Conservation (phyloP, 2,888 invertebrate genomes). For the Rotaria macrura region DNA sequence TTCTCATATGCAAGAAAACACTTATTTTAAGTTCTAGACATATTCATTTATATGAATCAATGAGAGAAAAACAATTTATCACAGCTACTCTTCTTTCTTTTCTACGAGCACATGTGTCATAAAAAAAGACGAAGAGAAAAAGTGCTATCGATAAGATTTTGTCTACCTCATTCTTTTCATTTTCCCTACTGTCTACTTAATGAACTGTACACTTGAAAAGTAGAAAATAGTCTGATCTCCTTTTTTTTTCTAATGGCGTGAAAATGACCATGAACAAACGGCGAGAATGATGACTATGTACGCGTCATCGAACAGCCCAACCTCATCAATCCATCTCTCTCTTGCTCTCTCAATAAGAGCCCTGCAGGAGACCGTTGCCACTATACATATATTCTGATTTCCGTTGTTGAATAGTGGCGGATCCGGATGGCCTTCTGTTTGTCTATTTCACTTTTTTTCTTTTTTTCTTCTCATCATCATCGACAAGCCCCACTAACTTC, state of each 20-base stretch:
- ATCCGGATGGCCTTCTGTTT: conserved; percentile 12
- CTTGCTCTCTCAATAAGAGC: neutral
- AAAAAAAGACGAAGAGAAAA: too few species aligned
- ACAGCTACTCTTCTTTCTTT: neutral
- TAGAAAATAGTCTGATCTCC: neutral
- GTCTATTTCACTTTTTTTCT: conserved; percentile 1
- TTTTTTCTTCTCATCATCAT: neutral
- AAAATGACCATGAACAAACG: neutral
- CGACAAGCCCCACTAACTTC: neutral
- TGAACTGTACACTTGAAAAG: neutral
- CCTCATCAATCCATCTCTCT: neutral
- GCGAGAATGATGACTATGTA: neutral
- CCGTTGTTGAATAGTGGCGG: conserved; percentile 8
- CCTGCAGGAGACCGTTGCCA: neutral
- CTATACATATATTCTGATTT: conserved; percentile 8
- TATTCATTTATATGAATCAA: neutral
- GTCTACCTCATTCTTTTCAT: neutral
- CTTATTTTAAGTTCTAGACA: neutral
- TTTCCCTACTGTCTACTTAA: neutral
- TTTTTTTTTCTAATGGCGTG: neutral
- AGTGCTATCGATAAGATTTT: neutral
- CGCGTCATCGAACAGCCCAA: neutral
- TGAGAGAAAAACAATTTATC: neutral
- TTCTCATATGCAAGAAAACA: neutral
- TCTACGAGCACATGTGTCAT: neutral